Evolutionary conservation across 2,113 vertebrate species (phyloP).

Genomic region (Indicator indicator): DNA sequence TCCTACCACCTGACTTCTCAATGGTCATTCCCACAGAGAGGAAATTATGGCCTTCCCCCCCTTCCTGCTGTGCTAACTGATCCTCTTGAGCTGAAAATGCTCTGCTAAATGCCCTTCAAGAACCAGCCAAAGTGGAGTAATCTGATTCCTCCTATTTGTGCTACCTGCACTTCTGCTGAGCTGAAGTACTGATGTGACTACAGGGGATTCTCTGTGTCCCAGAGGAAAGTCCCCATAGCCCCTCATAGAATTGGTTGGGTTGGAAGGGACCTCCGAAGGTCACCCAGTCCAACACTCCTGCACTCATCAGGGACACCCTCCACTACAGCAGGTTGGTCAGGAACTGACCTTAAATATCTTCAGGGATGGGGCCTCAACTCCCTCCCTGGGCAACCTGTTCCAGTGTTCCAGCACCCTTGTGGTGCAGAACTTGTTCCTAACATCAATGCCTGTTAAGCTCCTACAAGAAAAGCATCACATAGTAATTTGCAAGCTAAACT

Average conservation of each 20-base stretch:
- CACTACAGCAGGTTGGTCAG: too few species aligned
- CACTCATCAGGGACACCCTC: too few species aligned
- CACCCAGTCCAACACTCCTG: too few species aligned
- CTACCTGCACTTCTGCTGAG: not conserved
- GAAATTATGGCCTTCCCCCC: not conserved
- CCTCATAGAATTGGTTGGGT: too few species aligned
- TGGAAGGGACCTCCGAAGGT: too few species aligned
- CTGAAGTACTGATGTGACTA: not conserved
- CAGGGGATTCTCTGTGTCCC: not conserved
- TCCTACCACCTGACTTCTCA: not conserved
- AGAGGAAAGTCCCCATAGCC: not conserved
- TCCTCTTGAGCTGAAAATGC: constrained; percentile 30
- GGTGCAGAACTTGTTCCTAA: too few species aligned
- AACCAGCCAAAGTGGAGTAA: constrained; percentile 4
- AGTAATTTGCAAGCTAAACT: not conserved
- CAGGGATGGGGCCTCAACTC: too few species aligned
- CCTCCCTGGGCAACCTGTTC: too few species aligned
- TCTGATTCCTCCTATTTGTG: not conserved
- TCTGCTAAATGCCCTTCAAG: constrained; percentile 20
- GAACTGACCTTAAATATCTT: too few species aligned
- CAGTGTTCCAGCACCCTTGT: too few species aligned
- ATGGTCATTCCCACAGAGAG: not conserved
- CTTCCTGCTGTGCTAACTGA: constrained; percentile 6
- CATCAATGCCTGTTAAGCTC: not conserved
- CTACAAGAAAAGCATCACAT: not conserved